These are phyloP conservation scores for Poecilia latipinna DNA, from an alignment of 2,113 vertebrate genomes.

Conservation along the genomic window DNA sequence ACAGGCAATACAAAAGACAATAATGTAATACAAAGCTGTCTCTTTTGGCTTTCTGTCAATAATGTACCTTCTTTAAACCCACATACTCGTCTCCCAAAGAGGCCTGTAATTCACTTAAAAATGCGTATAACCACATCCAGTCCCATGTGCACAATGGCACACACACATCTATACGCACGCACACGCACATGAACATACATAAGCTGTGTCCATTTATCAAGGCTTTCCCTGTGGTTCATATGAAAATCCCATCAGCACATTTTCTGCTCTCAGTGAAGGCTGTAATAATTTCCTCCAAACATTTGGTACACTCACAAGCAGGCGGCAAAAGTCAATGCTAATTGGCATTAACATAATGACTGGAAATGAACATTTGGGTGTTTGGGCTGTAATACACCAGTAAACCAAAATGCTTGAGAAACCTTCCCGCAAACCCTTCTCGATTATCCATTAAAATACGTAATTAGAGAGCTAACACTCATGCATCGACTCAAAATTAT, in stretches of 20 bases:
- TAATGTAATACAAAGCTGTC: conserved; percentile 33
- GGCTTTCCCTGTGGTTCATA: conserved; percentile 17
- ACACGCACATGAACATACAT: conserved; percentile 5
- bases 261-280: conserved; percentile 43
- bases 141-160: conserved; percentile 13
- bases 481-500: conserved; percentile 29
- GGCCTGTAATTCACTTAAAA: conserved; percentile 34
- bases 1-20: conserved; percentile 36
- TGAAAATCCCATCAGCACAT: conserved; percentile 46
- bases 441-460: conserved; percentile 39
- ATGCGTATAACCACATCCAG: conserved; percentile 35
- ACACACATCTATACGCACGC: neutral
- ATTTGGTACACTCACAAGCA: conserved; percentile 51
- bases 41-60: conserved; percentile 37
- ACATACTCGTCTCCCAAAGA: conserved; percentile 52
- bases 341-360: conserved; percentile 70
- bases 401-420: conserved; percentile 54
- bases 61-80: conserved; percentile 58
- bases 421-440: conserved; percentile 23
- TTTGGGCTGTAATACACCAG: conserved; percentile 46
- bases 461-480: conserved; percentile 31
- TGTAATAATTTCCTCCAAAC: conserved; percentile 55
- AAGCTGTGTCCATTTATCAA: conserved; percentile 11
- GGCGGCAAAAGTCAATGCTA: conserved; percentile 68
- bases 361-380: conserved; percentile 68